Evolutionary conservation across 2,888 invertebrate genomes (phyloP).

Genomic region (Thera obeliscata): DNA sequence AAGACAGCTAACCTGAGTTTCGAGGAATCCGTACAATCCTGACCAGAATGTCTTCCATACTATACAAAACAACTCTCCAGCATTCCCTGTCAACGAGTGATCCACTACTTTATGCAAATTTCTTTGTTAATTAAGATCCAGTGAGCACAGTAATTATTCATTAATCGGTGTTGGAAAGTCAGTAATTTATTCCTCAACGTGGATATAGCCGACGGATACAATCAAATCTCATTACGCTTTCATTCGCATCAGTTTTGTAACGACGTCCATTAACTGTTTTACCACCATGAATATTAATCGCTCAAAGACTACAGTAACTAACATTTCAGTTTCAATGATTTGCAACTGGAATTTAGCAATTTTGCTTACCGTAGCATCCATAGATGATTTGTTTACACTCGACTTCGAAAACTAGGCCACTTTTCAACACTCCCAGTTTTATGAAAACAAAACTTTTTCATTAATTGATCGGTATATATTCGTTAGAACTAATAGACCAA

Average conservation of each 20-base stretch:
- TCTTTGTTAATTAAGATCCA: conserved; percentile 17
- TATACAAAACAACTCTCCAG: neutral
- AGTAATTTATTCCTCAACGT: conserved; percentile 20
- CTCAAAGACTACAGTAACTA: conserved; percentile 5
- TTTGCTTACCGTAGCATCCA: neutral
- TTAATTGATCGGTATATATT: too few relatives aligned
- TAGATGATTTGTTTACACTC: neutral
- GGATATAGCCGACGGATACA: conserved; percentile 18
- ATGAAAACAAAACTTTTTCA: neutral
- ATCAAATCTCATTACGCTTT: conserved; percentile 28
- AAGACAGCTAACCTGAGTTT: conserved; percentile 22
- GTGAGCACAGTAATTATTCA: conserved; percentile 17
- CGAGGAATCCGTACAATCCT: neutral
- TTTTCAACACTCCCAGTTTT: neutral
- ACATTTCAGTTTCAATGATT: conserved; percentile 3
- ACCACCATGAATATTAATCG: conserved; percentile 28
- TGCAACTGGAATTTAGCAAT: neutral
- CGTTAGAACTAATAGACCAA: neutral
- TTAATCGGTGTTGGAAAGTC: conserved; percentile 24
- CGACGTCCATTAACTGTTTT: conserved; percentile 27
- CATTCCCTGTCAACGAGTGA: conserved; percentile 6
- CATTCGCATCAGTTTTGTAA: conserved; percentile 25
- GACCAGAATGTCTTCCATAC: neutral
- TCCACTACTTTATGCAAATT: conserved; percentile 19
- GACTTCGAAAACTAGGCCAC: neutral